Evolutionary conservation across 1,140 invertebrate species (phyloP).

Genomic region (Drosophila mauritiana): DNA sequence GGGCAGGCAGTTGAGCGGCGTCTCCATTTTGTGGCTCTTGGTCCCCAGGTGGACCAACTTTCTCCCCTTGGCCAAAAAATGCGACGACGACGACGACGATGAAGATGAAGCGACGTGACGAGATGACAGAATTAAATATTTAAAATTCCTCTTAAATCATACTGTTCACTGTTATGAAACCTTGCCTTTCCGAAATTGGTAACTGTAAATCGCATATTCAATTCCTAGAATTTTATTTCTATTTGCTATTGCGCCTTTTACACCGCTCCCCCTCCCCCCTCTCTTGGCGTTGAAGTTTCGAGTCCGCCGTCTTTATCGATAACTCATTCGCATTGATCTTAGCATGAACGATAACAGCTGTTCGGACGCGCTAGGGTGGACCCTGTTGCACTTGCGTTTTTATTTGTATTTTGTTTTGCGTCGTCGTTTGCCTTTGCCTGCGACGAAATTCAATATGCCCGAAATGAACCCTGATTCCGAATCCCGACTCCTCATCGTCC

Average conservation of each 20-base stretch:
- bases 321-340: conserved; percentile 3
- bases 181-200: too few species aligned
- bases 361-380: conserved; percentile 22
- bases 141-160: too few species aligned
- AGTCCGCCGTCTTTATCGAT: conserved; percentile 1
- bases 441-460: conserved; percentile 30
- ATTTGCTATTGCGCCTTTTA: too few species aligned
- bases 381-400: conserved; percentile 32
- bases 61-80: conserved; percentile 39
- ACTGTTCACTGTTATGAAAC: too few species aligned
- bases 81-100: conserved; percentile 9
- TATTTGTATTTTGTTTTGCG: conserved; percentile 24
- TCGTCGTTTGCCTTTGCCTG: conserved; percentile 3
- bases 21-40: conserved; percentile 39
- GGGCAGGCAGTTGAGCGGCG: background rate
- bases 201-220: too few species aligned
- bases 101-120: conserved; percentile 23
- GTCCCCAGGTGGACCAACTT: conserved; percentile 44
- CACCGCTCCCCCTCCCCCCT: background rate
- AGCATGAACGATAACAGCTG: conserved; percentile 28
- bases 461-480: conserved; percentile 5
- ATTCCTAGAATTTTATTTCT: too few species aligned
- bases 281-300: background rate
- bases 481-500: conserved; percentile 2
- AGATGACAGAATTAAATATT: conserved; percentile 10